These are phyloP conservation scores for Monodelphis domestica DNA, from an alignment of 2,797 vertebrate genomes.

Conservation along the genomic window DNA sequence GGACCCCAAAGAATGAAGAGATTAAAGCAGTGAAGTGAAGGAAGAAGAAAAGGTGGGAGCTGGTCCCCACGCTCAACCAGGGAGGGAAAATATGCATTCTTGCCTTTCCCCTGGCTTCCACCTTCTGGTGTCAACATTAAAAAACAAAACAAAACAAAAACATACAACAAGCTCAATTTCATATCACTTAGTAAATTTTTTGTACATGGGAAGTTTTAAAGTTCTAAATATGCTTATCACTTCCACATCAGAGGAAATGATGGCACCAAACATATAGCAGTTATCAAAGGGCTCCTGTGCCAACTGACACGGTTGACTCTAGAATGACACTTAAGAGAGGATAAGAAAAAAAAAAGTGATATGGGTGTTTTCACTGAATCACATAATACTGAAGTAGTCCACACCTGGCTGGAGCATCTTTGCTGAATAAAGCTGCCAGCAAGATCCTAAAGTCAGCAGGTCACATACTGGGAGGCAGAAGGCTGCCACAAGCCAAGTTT, in stretches of 20 bases:
- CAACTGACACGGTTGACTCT: neutral
- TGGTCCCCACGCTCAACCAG: neutral
- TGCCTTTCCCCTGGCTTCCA: neutral
- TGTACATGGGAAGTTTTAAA: neutral
- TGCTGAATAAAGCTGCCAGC: neutral
- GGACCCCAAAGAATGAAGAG: slow-evolving; percentile 62
- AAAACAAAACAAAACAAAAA: neutral
- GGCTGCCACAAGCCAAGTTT: neutral
- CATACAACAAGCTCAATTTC: neutral
- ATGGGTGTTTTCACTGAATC: neutral
- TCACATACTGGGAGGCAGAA: neutral
- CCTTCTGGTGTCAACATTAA: fast-evolving
- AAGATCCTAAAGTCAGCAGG: slow-evolving; percentile 30
- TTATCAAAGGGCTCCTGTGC: slow-evolving; percentile 70
- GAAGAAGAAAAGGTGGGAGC: neutral
- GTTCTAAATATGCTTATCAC: neutral
- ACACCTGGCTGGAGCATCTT: slow-evolving; percentile 64
- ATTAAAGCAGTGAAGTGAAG: slow-evolving; percentile 61
- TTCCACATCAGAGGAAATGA: slow-evolving; percentile 55
- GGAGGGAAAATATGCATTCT: neutral
- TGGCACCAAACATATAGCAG: neutral
- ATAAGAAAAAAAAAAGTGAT: neutral
- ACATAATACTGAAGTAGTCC: slow-evolving; percentile 21
- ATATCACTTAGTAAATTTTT: neutral
- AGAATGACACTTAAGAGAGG: slow-evolving; percentile 33